Evolutionary conservation across 1,140 invertebrate species (phyloP).

Genomic region (Probaryconus sp.): DNA sequence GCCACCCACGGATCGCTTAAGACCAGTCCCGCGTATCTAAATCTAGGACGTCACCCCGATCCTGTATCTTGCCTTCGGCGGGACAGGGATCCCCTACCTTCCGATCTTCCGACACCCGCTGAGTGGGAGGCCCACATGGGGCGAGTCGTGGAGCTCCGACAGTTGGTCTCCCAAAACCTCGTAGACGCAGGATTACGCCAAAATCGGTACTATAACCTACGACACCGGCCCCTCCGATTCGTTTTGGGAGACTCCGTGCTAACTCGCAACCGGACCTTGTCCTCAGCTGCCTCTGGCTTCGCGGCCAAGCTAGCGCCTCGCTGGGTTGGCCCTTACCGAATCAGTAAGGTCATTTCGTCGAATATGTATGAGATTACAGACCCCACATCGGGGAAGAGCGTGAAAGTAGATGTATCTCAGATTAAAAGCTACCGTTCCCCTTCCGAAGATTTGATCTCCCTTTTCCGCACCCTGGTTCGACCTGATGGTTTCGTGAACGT

Average conservation of each 20-base stretch:
- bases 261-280: not conserved
- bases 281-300: not conserved
- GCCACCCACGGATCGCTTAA: slow-evolving; percentile 58
- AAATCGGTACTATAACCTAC: slow-evolving; percentile 38
- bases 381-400: not conserved
- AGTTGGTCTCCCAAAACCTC: not conserved
- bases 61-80: not conserved
- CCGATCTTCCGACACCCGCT: too few relatives aligned
- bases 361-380: not conserved
- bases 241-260: not conserved
- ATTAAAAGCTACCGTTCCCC: not conserved
- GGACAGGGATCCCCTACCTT: not conserved
- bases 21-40: slow-evolving; percentile 67
- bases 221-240: not conserved
- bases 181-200: slow-evolving; percentile 3
- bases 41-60: slow-evolving; percentile 58
- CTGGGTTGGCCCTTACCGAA: not conserved
- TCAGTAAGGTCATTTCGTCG: not conserved
- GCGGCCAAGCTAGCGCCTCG: not conserved
- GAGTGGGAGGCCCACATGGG: not conserved
- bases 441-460: not conserved
- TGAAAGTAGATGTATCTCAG: not conserved
- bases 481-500: slow-evolving; percentile 2
- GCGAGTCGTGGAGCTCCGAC: not conserved
- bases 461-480: too few relatives aligned